Percentiles rank a stretch among this genome's conserved stretches.
phyloP scores from a whole-genome alignment of 2,113 vertebrate genomes.

The Ciconia boyciana region DNA sequence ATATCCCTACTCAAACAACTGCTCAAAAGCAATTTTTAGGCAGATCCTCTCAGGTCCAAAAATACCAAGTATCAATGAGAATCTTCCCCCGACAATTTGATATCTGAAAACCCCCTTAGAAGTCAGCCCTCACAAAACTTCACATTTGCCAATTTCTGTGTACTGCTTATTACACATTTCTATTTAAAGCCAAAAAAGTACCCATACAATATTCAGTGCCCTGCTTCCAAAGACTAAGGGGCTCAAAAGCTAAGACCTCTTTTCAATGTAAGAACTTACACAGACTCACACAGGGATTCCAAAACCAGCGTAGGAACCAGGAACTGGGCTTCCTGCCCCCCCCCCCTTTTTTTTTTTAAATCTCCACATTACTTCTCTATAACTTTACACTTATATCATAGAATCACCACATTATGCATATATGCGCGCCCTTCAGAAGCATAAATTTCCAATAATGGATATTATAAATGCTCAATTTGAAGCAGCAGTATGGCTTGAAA shows the following conservation, averaged over 20 bases:
- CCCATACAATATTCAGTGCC: background rate
- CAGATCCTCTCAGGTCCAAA: background rate
- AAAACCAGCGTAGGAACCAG: background rate
- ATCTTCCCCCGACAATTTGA: background rate
- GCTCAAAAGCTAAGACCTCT: background rate
- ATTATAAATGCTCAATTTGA: background rate
- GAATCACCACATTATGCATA: background rate
- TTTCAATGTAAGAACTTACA: background rate
- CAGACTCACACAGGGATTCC: background rate
- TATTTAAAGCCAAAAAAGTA: background rate
- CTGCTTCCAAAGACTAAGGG: background rate
- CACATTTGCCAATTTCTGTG: background rate
- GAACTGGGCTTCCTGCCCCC: background rate
- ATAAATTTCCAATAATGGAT: background rate
- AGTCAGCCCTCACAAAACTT: background rate
- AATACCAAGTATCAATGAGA: background rate
- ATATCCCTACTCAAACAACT: background rate
- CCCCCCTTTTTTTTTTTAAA: accelerated
- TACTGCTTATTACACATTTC: background rate
- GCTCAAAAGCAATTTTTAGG: background rate
- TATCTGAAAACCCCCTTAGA: background rate
- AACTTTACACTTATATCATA: background rate
- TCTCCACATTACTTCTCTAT: background rate
- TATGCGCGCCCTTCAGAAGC: background rate
- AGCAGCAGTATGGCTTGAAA: background rate